Evolutionary conservation across 2,888 invertebrate genomes (phyloP).

Genomic region (Cephus runcator): DNA sequence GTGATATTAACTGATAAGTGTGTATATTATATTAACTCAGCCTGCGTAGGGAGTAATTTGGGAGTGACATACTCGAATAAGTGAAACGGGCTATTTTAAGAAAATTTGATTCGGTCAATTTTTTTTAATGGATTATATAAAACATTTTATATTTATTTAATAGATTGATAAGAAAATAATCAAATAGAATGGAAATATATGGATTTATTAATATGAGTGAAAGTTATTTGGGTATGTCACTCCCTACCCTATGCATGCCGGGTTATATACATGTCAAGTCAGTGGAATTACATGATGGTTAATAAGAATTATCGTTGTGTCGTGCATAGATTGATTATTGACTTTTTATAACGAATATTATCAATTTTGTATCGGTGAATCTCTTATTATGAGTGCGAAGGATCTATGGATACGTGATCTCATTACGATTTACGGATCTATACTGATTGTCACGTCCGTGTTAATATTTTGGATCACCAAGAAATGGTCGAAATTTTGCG

Average conservation of each 20-base stretch:
- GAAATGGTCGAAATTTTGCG: slow-evolving; percentile 43
- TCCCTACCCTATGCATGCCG: too few relatives aligned
- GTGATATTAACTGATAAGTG: background rate
- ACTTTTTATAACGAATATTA: background rate
- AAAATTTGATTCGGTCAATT: too few relatives aligned
- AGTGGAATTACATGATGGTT: background rate
- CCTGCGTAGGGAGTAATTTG: too few relatives aligned
- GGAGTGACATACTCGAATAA: too few relatives aligned
- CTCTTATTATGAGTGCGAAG: slow-evolving; percentile 40
- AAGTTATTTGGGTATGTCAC: too few relatives aligned
- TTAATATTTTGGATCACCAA: slow-evolving; percentile 32
- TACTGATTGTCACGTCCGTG: slow-evolving; percentile 24
- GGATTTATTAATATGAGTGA: too few relatives aligned
- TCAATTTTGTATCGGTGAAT: background rate
- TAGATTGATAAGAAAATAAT: too few relatives aligned
- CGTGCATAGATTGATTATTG: background rate
- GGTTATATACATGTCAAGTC: background rate
- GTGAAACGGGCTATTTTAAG: too few relatives aligned
- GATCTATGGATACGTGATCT: slow-evolving; percentile 55
- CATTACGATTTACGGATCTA: slow-evolving; percentile 43
- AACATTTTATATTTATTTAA: too few relatives aligned
- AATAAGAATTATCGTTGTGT: background rate
- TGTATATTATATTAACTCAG: background rate
- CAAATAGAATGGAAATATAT: too few relatives aligned
- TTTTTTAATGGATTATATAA: too few relatives aligned